These are phyloP conservation scores for Microhierax caerulescens DNA, from an alignment of 2,797 vertebrate genomes.

Conservation along the genomic window DNA sequence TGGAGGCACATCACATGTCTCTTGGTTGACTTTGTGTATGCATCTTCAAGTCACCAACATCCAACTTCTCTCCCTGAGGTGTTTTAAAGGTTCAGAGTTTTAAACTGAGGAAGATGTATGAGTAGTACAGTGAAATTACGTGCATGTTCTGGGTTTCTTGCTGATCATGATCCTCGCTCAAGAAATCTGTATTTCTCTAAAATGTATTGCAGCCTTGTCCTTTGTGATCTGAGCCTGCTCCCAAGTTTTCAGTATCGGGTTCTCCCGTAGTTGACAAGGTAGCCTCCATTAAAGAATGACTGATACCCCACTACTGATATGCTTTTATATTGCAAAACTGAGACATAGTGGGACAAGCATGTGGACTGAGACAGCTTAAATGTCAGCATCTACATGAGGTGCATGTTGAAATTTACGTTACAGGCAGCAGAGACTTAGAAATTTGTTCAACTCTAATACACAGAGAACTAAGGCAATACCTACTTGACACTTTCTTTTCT, in stretches of 20 bases:
- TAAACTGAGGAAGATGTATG: background rate
- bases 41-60: background rate
- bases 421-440: background rate
- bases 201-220: background rate
- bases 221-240: background rate
- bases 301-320: background rate
- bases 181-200: background rate
- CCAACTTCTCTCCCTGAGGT: background rate
- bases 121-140: background rate
- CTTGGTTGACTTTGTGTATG: background rate
- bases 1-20: accelerated
- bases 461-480: background rate
- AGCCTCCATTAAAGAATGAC: background rate
- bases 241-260: background rate
- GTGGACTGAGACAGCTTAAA: background rate
- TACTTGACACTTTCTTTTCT: background rate
- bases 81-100: background rate
- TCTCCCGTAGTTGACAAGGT: background rate
- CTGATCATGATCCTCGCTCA: background rate
- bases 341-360: background rate
- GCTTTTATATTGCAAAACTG: background rate
- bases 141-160: background rate
- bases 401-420: background rate
- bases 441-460: background rate
- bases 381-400: background rate